A percentile compares a stretch with the other conserved stretches of the same genome.
These are phyloP conservation scores for Pristis pectinata DNA, from an alignment of 2,797 vertebrate species.

Conservation along the genomic window DNA sequence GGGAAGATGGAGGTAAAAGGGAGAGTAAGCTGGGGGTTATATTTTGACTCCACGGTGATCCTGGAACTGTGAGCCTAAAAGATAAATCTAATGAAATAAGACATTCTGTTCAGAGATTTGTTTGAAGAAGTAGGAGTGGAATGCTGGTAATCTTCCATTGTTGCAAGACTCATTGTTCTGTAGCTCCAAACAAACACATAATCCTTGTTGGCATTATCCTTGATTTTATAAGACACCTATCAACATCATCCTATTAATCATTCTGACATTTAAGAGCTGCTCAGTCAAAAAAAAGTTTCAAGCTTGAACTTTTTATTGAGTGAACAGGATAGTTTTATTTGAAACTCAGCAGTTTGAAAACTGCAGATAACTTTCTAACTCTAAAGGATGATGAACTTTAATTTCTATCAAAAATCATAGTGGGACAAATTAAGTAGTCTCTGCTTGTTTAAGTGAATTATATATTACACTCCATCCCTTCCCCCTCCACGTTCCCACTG, in stretches of 20 bases:
- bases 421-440: neutral
- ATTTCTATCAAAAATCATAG: neutral
- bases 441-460: neutral
- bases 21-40: too few species aligned
- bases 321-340: constrained; percentile 43
- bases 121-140: neutral
- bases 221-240: constrained; percentile 45
- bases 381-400: neutral
- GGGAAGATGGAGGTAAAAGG: too few species aligned
- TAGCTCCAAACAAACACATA: neutral
- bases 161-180: neutral
- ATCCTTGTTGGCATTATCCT: constrained; percentile 47
- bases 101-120: neutral
- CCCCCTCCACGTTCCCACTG: neutral
- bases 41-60: too few species aligned
- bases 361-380: constrained; percentile 36
- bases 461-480: neutral
- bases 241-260: constrained; percentile 49
- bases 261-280: constrained; percentile 46
- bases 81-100: neutral
- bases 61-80: neutral
- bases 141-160: neutral
- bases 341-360: constrained; percentile 15
- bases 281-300: constrained; percentile 40
- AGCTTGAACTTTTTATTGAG: constrained; percentile 42